Evolutionary conservation across 2,113 vertebrate species (phyloP), one percentile per base, ranked within the genome.

Genomic region (Cettia cetti): DNA sequence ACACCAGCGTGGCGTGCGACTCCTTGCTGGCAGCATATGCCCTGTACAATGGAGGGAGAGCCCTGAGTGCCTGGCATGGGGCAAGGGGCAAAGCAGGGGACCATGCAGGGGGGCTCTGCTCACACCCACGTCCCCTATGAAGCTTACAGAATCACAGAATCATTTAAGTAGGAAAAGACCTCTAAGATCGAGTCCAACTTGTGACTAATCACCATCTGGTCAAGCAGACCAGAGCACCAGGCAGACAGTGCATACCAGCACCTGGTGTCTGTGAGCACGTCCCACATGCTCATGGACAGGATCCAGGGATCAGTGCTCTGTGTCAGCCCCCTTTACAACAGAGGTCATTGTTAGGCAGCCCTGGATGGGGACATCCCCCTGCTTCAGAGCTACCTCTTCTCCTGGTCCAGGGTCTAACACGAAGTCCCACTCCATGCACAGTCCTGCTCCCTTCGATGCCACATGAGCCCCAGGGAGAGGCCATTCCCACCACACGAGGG

Each of bases 11-110:
- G 78, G 99, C 99, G 0, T 99, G 99, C 0, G 99, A 99, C 93
- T 99, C 99, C 96, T 99, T 99, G 96, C 99, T 99, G 96, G 99
- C 99, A 2, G 99, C 99, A 0, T 99, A 99, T 0, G 99, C 99
- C 99, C 99, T 99, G 86, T 1, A 6, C 4, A 2, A 66, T 56
- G 54, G 68, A 66, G 40, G 37, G 13, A n/a, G 18, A 47, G 56
- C 13, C 24, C 65, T 84, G 70, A 71, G 85, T 20, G 60, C 31
- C 37, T 19, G 0, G 77, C 44, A 6, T 2, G 13, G 59, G 37
- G 37, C 15, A n/a, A 39, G n/a, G n/a, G 39, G 44, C 54, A 52
- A 3, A 28, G 45, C 70, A 39, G 27, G 8, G 3, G 8, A 3
- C 4, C 9, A 4, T 60, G 64, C 45, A 56, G 20, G 8, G 39